These are phyloP conservation scores for Dasypus novemcinctus DNA, from an alignment of 2,113 vertebrate species.

Conservation along the genomic window DNA sequence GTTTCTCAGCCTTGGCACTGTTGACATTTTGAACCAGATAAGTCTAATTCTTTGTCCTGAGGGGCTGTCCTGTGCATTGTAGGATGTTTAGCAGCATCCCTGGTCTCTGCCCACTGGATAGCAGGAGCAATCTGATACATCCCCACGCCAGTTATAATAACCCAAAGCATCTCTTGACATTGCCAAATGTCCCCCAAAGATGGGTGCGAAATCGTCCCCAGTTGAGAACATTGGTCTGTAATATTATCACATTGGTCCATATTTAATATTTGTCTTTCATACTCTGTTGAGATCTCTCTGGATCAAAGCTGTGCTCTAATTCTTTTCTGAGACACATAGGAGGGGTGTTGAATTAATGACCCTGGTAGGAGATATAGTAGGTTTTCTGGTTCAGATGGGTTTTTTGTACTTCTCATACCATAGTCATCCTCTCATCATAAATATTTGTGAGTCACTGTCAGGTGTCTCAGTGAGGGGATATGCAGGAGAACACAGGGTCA, in stretches of 20 bases:
- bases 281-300: too few species aligned
- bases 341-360: not conserved
- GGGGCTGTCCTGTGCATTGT: too few species aligned
- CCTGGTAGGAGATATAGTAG: not conserved
- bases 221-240: not conserved
- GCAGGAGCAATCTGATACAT: not conserved
- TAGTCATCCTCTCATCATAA: not conserved
- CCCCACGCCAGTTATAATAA: not conserved
- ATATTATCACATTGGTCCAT: rapidly evolving
- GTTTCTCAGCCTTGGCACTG: not conserved
- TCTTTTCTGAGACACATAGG: not conserved
- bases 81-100: not conserved
- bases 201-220: rapidly evolving
- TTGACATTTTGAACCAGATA: not conserved
- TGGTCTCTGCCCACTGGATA: not conserved
- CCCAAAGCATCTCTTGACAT: not conserved
- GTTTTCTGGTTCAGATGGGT: not conserved
- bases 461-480: not conserved
- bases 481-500: rapidly evolving
- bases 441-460: not conserved
- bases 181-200: rapidly evolving
- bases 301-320: too few species aligned
- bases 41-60: not conserved
- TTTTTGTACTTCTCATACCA: not conserved
- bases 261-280: not conserved